Evolutionary conservation across 2,888 invertebrate species (phyloP).

Genomic region (Gryllus longicercus): DNA sequence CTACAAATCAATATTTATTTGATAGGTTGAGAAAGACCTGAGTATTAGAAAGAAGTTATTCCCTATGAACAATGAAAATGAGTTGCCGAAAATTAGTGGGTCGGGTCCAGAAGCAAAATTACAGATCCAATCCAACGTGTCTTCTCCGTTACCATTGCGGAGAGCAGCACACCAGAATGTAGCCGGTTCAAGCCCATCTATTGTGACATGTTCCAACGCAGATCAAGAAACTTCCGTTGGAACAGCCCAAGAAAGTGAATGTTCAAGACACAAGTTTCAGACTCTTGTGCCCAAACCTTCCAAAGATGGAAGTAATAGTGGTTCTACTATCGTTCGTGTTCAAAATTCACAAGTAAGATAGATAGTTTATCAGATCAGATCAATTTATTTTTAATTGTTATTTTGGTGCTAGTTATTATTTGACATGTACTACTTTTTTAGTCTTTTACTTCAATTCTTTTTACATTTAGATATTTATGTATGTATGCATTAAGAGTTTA

Average conservation of each 20-base stretch:
- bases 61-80: neutral
- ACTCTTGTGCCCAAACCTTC: constrained; percentile 32
- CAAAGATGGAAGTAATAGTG: constrained; percentile 21
- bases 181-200: neutral
- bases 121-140: neutral
- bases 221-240: neutral
- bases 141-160: neutral
- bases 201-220: neutral
- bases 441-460: too few relatives aligned
- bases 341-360: constrained; percentile 40
- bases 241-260: neutral
- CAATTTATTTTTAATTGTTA: neutral
- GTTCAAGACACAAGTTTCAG: constrained; percentile 33
- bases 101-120: neutral
- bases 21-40: neutral
- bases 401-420: too few relatives aligned
- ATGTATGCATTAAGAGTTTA: neutral
- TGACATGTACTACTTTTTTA: too few relatives aligned
- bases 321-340: constrained; percentile 38
- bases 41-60: neutral
- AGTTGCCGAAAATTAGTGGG: neutral
- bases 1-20: neutral
- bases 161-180: neutral
- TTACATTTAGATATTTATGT: neutral
- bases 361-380: neutral